Percentiles rank a stretch among this genome's conserved stretches.
phyloP scores from a whole-genome alignment of 2,888 invertebrate species.

The Diachrysia chrysitis region DNA sequence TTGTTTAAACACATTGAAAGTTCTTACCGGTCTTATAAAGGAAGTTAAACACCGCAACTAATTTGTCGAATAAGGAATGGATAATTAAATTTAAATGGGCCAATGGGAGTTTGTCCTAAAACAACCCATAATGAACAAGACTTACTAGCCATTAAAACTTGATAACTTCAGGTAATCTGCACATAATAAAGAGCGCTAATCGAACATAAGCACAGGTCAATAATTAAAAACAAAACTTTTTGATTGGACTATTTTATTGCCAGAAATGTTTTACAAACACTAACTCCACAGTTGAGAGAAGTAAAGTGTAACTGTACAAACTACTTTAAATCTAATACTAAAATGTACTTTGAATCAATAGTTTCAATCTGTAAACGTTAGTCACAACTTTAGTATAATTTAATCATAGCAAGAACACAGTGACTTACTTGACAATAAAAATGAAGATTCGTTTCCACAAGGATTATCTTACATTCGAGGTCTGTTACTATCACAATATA shows the following conservation, averaged over 20 bases:
- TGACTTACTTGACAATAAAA: conserved; percentile 71
- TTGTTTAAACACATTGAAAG: too few relatives aligned
- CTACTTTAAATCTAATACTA: conserved; percentile 83
- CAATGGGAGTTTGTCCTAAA: too few relatives aligned
- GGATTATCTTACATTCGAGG: conserved; percentile 84
- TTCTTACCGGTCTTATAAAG: too few relatives aligned
- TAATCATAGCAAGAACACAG: conserved; percentile 75
- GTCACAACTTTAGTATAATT: conserved; percentile 76
- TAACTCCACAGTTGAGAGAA: conserved; percentile 76
- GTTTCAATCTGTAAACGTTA: conserved; percentile 78
- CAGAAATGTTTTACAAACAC: conserved; percentile 88
- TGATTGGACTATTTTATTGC: conserved; percentile 89
- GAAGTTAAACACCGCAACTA: too few relatives aligned
- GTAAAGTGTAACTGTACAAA: conserved; percentile 84
- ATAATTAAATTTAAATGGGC: too few relatives aligned
- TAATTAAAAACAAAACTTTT: conserved; percentile 63
- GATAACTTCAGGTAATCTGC: too few relatives aligned
- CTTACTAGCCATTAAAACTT: too few relatives aligned
- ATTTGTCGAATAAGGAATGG: too few relatives aligned
- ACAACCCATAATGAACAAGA: too few relatives aligned
- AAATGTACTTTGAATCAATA: conserved; percentile 80
- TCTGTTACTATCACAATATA: conserved; percentile 85
- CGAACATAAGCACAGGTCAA: background rate
- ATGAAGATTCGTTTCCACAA: conserved; percentile 81
- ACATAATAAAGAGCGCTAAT: background rate